phyloP scores from a whole-genome alignment of 2,888 invertebrate species.

The Atrina japonica region DNA sequence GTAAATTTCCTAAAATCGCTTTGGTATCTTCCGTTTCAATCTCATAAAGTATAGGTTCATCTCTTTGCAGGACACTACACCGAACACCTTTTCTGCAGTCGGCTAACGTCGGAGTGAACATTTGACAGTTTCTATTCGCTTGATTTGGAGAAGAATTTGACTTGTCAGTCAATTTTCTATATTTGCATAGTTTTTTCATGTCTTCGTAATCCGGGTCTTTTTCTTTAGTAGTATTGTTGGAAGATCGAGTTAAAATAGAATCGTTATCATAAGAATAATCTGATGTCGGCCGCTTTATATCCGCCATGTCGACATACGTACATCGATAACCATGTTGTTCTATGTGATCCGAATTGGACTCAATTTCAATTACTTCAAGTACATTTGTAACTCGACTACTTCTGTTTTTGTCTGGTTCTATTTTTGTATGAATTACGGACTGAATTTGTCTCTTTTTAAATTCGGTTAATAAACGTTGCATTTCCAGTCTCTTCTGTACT shows the following conservation, averaged over 20 bases:
- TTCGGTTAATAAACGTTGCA: neutral
- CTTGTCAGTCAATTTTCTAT: neutral
- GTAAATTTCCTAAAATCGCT: constrained; percentile 12
- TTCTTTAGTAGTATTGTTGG: neutral
- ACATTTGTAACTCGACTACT: constrained; percentile 8
- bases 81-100: neutral
- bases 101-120: too few relatives aligned
- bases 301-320: constrained; percentile 14
- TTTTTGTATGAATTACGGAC: constrained; percentile 10
- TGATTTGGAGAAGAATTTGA: too few relatives aligned
- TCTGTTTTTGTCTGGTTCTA: constrained; percentile 2
- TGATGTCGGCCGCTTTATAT: neutral
- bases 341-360: neutral
- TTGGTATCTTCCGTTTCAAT: constrained; percentile 3
- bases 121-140: too few relatives aligned
- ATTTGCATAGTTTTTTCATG: constrained; percentile 7
- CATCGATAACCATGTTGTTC: neutral
- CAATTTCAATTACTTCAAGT: constrained; percentile 2
- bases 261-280: neutral
- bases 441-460: constrained; percentile 7
- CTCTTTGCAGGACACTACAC: constrained; percentile 4
- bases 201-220: constrained; percentile 1
- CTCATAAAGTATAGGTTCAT: constrained; percentile 14
- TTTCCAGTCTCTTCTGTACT: too few relatives aligned
- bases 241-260: too few relatives aligned